phyloP scores from a whole-genome alignment of 2,797 vertebrate genomes.

The Sebastiscus tertius region DNA sequence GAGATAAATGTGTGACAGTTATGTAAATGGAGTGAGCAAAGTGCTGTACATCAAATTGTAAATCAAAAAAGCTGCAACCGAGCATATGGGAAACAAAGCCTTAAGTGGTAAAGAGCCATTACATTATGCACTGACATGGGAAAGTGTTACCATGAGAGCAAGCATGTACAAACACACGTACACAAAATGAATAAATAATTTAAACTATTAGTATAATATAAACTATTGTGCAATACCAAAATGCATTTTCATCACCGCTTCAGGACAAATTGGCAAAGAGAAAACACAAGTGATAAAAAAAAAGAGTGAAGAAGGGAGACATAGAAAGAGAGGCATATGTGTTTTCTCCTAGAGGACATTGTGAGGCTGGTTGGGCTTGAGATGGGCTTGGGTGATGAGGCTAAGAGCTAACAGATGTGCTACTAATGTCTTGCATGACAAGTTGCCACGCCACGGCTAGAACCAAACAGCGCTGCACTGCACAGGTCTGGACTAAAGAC shows the following conservation, averaged over 20 bases:
- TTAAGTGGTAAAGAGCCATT: not conserved
- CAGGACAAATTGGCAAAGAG: not conserved
- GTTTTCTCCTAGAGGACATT: slow-evolving; percentile 9
- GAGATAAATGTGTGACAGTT: not conserved
- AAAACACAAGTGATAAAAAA: not conserved
- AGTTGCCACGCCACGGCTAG: slow-evolving; percentile 30
- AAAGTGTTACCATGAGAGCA: slow-evolving; percentile 4
- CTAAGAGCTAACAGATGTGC: slow-evolving; percentile 65
- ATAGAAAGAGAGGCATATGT: not conserved
- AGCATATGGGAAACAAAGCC: not conserved
- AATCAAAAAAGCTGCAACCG: not conserved
- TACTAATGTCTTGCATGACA: slow-evolving; percentile 48
- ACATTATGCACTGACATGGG: not conserved
- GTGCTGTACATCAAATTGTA: not conserved
- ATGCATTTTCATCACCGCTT: not conserved
- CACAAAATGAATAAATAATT: not conserved
- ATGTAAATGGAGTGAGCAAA: not conserved
- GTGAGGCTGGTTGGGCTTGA: slow-evolving; percentile 15
- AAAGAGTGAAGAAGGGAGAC: not conserved
- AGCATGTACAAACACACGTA: not conserved
- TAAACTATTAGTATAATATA: not conserved
- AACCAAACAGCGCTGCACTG: slow-evolving; percentile 4
- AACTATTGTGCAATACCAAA: not conserved
- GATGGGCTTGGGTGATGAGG: slow-evolving; percentile 38
- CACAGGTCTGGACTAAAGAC: slow-evolving; percentile 2